Base-by-base conservation (phyloP, 2,113 vertebrate genomes). In the Tringa solitaria region DNA sequence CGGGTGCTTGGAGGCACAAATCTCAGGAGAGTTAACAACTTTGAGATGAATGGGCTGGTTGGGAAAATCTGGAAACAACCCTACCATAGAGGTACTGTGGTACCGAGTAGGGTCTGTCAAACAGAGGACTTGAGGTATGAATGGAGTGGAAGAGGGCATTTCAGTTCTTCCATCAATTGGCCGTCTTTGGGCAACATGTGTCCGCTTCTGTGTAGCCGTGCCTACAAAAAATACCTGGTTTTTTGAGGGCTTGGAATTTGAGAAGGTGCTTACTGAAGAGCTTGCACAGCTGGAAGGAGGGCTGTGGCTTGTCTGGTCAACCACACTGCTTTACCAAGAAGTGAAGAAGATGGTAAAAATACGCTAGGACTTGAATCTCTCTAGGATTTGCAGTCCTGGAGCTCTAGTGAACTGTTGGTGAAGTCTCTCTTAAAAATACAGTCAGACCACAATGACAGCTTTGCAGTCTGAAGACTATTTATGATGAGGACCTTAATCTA, bases 61-160 rank as follows among this genome's bases (percentile, higher is more conserved):
- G 57, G 51, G 57, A 76, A 76, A 54, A 65, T 33, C 17, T 30
- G 23, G 8, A 48, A 19, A 24, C 20, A 48, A 0, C 0, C 0
- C 35, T 61, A 8, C 48, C 9, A 11, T 64, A 16, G 1, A 4
- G 33, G 33, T 59, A 33, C 12, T 4, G 4, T 0, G 1, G 53
- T 39, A 82, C 2, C 7, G 24, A 61, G 12, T 18, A 26, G 41
- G 8, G 20, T 65, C 43, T 63, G 46, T 68, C 43, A 68, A 2
- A 63, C 0, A 1, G 13, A 12, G 14, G 5, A 21, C 27, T 9
- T 9, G 24, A 35, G 12, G 2, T 33, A 8, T 23, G 37, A 67
- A 14, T 15, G 24, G 67, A 48, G 35, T 28, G 23, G 30, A 8
- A 60, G 0, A 8, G n/a, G n/a, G 4, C 46, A 33, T 69, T 93